These are phyloP conservation scores for Aphis gossypii DNA, from an alignment of 1,140 invertebrate genomes.

Conservation along the genomic window DNA sequence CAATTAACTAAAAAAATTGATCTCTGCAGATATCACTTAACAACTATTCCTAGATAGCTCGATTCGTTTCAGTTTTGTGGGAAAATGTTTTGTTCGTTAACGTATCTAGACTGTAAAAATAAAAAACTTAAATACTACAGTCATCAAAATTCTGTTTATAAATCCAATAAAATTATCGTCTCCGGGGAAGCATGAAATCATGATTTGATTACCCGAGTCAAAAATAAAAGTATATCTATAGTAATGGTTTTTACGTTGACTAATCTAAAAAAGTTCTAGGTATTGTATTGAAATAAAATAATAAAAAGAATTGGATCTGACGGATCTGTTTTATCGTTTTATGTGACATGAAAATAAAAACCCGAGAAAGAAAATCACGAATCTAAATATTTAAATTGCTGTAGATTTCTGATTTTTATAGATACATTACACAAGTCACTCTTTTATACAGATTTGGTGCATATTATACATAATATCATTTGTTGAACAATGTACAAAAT, in stretches of 20 bases:
- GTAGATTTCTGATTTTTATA: neutral
- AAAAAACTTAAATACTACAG: neutral
- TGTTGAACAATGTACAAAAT: conserved; percentile 2
- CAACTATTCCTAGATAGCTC: neutral
- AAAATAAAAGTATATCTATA: neutral
- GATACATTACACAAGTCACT: neutral
- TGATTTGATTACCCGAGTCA: neutral
- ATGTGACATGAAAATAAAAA: neutral
- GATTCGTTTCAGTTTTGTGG: neutral
- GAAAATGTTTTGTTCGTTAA: neutral
- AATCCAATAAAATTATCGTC: conserved; percentile 1
- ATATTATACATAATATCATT: neutral
- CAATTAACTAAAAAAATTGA: neutral
- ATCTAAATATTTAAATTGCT: neutral
- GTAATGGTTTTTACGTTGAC: neutral
- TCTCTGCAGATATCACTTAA: neutral
- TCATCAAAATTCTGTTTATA: neutral
- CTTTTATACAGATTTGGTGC: neutral
- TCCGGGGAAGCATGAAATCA: neutral
- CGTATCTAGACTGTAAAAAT: conserved; percentile 28
- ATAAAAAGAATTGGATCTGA: neutral
- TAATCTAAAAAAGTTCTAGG: neutral
- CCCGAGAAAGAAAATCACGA: neutral
- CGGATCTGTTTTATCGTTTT: neutral
- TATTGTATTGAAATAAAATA: neutral